Percentiles rank a stretch among this genome's conserved stretches.
phyloP scores from a whole-genome alignment of 1,140 invertebrate genomes.

The Parasteatoda tepidariorum region DNA sequence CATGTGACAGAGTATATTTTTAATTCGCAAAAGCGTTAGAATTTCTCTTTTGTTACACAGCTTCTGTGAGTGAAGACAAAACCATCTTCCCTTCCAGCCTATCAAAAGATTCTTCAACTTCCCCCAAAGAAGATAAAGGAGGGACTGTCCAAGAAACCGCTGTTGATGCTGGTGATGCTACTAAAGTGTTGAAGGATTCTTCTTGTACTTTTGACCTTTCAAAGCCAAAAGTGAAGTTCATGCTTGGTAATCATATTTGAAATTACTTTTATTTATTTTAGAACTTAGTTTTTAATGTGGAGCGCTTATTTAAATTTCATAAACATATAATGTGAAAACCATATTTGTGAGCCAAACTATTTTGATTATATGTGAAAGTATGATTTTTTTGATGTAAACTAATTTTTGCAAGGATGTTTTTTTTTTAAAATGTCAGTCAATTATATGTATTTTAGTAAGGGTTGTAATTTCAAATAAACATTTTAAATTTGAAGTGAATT shows the following conservation, averaged over 20 bases:
- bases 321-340: too few relatives aligned
- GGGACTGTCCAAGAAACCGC: not conserved
- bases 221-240: constrained; percentile 28
- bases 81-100: constrained; percentile 54
- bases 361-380: too few relatives aligned
- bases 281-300: not conserved
- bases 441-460: too few relatives aligned
- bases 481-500: too few relatives aligned
- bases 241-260: constrained; percentile 16
- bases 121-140: not conserved
- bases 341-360: too few relatives aligned
- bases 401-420: too few relatives aligned
- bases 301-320: not conserved
- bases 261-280: not conserved
- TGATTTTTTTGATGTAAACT: too few relatives aligned
- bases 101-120: not conserved
- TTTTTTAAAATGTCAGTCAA: too few relatives aligned
- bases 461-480: too few relatives aligned
- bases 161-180: not conserved
- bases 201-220: not conserved
- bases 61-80: constrained; percentile 50
- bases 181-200: not conserved
- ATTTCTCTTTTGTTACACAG: constrained; percentile 54
- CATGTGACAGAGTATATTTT: constrained; percentile 16
- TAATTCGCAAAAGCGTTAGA: constrained; percentile 50